These are phyloP conservation scores for Doris montereyensis DNA, from an alignment of 2,888 invertebrate genomes.

Conservation along the genomic window DNA sequence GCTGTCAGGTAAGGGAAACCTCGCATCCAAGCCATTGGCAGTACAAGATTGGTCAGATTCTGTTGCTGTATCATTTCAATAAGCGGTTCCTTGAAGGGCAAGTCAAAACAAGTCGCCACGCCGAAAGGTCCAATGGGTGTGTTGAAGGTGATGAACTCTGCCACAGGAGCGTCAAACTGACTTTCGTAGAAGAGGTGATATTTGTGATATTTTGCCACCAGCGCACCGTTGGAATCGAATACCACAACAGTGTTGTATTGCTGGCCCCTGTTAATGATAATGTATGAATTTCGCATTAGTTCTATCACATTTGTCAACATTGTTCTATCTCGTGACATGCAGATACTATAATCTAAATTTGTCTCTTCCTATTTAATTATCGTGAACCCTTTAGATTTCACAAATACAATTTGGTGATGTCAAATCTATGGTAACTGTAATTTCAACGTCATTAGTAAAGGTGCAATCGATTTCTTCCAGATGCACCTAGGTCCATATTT, in stretches of 20 bases:
- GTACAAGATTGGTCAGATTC: conserved; percentile 79
- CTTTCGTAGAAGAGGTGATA: conserved; percentile 74
- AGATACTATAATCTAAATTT: too few species aligned
- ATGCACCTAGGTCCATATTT: too few species aligned
- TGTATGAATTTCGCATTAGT: too few species aligned
- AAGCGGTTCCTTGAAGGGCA: conserved; percentile 82
- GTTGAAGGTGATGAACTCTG: conserved; percentile 51
- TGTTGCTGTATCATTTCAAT: conserved; percentile 76
- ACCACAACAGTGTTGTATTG: conserved; percentile 85
- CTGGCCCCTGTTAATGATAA: too few species aligned
- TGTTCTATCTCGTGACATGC: too few species aligned
- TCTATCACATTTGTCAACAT: too few species aligned
- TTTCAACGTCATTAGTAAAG: too few species aligned
- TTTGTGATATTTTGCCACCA: conserved; percentile 80
- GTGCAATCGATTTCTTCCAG: too few species aligned
- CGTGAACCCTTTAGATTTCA: too few species aligned
- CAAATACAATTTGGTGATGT: too few species aligned
- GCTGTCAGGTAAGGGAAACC: conserved; percentile 78
- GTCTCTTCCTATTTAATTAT: too few species aligned
- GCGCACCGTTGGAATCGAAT: conserved; percentile 81
- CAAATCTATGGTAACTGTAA: too few species aligned
- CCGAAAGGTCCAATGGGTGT: conserved; percentile 74
- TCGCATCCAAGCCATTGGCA: conserved; percentile 85
- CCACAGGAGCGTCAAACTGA: conserved; percentile 71
- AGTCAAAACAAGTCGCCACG: conserved; percentile 86